Evolutionary conservation across 30 jellyfish, hydroid and myxozoan genomes (phyloP).

Genomic region (Cassiopea andromeda): DNA sequence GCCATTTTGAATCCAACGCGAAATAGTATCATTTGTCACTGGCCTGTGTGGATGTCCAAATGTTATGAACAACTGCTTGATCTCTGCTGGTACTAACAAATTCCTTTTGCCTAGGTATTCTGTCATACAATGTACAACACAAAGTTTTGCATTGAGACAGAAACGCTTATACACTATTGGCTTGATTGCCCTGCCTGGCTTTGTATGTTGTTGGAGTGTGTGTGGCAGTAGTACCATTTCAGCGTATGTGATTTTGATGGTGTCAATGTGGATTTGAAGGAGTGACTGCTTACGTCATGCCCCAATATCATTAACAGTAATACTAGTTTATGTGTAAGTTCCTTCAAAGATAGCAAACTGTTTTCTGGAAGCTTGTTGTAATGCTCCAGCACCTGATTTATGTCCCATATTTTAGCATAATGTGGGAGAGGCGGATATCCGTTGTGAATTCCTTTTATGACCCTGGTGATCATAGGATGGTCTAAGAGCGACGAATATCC

Average conservation of each 20-base stretch:
- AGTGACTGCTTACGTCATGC: slow-evolving; percentile 40
- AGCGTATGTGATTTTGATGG: slow-evolving; percentile 20
- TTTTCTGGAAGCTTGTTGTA: slow-evolving; percentile 24
- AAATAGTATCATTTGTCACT: slow-evolving; percentile 40
- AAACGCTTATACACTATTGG: slow-evolving; percentile 26
- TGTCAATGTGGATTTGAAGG: slow-evolving; percentile 10
- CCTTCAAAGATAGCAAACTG: slow-evolving; percentile 22
- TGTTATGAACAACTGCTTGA: slow-evolving; percentile 28
- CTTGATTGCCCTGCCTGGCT: slow-evolving; percentile 43
- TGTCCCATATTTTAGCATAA: slow-evolving; percentile 55
- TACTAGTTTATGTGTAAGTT: slow-evolving; percentile 42
- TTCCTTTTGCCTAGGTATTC: slow-evolving; percentile 37
- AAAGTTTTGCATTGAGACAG: slow-evolving; percentile 19
- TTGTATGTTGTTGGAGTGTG: slow-evolving; percentile 14
- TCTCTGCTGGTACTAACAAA: slow-evolving; percentile 7
- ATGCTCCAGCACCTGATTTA: slow-evolving; percentile 39
- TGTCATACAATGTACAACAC: slow-evolving; percentile 12
- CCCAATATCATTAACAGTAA: slow-evolving; percentile 45
- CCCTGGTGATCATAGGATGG: slow-evolving; percentile 39
- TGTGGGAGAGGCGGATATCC: slow-evolving; percentile 32
- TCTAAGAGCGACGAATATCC: slow-evolving; percentile 38
- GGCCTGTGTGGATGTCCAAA: slow-evolving; percentile 44
- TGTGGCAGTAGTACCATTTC: slow-evolving; percentile 27
- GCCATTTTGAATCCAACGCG: slow-evolving; percentile 41
- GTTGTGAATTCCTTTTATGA: slow-evolving; percentile 32